Evolutionary conservation across 2,797 vertebrate species (phyloP).

Genomic region (Salmo trutta): DNA sequence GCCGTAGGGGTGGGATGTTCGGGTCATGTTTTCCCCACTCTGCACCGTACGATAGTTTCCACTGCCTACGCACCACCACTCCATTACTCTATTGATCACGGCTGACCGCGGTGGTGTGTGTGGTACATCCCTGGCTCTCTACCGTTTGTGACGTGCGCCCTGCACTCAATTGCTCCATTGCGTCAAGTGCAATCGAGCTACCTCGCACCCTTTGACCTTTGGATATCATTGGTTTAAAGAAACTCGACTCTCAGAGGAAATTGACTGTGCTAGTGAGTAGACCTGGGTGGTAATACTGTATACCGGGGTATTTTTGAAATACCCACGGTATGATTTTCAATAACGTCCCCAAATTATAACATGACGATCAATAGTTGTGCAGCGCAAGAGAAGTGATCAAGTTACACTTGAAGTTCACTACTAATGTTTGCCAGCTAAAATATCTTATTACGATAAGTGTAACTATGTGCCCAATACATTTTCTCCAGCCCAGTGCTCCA

Average conservation of each 20-base stretch:
- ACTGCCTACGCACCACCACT: not conserved
- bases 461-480: no score
- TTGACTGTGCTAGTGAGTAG: no score
- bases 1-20: not conserved
- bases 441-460: no score
- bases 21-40: not conserved
- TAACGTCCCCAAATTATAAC: no score
- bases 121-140: not conserved
- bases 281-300: no score
- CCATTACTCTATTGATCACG: not conserved
- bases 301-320: no score
- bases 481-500: no score
- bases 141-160: not conserved
- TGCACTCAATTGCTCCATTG: not conserved
- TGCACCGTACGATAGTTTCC: not conserved
- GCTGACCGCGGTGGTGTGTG: not conserved
- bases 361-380: no score
- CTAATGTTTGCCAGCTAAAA: no score
- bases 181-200: not conserved
- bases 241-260: not conserved
- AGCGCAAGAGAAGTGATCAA: no score
- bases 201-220: not conserved
- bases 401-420: no score
- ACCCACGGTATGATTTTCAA: no score
- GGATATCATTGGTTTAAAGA: not conserved